A percentile compares a stretch with the other conserved stretches of the same genome.
Conservation (phyloP, 2,797 vertebrate genomes). For the Peromyscus nudipes region DNA sequence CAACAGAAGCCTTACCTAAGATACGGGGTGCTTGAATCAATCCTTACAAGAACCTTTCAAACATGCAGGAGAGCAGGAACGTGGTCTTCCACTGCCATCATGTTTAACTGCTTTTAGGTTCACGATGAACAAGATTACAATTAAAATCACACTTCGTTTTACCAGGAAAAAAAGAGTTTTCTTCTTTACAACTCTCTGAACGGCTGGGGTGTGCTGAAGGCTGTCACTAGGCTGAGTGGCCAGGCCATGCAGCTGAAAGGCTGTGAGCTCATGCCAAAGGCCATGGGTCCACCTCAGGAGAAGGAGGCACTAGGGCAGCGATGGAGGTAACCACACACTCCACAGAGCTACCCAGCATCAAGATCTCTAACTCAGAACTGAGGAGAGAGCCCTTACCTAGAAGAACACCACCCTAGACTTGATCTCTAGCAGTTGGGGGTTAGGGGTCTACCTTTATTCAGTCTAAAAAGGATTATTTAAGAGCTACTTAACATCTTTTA, state of each 20-base stretch:
- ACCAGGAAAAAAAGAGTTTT: conserved; percentile 60
- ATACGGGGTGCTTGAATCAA: conserved; percentile 75
- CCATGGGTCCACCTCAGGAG: background rate
- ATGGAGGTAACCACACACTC: background rate
- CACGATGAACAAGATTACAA: conserved; percentile 67
- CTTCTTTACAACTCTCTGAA: conserved; percentile 58
- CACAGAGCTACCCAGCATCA: background rate
- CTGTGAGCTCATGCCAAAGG: background rate
- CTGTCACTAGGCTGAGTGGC: background rate
- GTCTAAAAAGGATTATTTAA: background rate
- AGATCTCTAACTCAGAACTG: background rate
- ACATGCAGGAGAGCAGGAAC: conserved; percentile 72
- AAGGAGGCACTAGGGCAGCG: background rate
- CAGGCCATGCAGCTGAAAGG: background rate
- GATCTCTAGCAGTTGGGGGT: background rate
- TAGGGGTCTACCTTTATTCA: background rate
- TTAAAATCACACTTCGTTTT: conserved; percentile 87
- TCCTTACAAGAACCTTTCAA: conserved; percentile 82
- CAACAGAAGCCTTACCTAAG: background rate
- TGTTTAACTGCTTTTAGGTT: conserved; percentile 78
- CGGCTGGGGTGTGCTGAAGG: background rate
- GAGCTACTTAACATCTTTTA: background rate
- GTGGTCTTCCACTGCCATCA: conserved; percentile 73
- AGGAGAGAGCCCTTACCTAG: background rate
- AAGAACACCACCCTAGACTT: background rate